Evolutionary conservation across 2,113 vertebrate species (phyloP).

Genomic region (Ophiodon elongatus): DNA sequence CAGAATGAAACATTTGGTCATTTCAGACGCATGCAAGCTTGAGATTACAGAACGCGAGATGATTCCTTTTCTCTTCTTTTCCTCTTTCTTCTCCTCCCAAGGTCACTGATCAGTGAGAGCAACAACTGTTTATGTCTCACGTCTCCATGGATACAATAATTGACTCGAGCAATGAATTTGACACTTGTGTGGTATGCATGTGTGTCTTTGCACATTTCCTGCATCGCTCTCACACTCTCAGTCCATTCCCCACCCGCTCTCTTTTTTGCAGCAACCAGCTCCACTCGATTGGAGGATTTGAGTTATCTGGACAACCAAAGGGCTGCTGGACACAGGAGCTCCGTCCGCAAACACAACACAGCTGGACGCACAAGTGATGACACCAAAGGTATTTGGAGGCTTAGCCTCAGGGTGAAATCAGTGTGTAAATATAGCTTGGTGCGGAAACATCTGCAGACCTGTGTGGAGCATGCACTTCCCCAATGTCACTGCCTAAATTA

Average conservation of each 20-base stretch:
- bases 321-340: conserved; percentile 88
- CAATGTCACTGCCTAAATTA: neutral
- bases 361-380: conserved; percentile 85
- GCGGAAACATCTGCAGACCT: conserved; percentile 33
- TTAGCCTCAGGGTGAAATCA: neutral
- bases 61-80: conserved; percentile 26
- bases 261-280: conserved; percentile 90
- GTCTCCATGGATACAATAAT: conserved; percentile 75
- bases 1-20: conserved; percentile 47
- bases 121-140: conserved; percentile 58
- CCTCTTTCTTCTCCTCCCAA: conserved; percentile 45
- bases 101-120: conserved; percentile 46
- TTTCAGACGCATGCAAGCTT: conserved; percentile 34
- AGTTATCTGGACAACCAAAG: conserved; percentile 92
- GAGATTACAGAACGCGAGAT: conserved; percentile 20
- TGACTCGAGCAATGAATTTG: conserved; percentile 47
- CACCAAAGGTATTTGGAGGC: conserved; percentile 86
- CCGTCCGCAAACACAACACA: conserved; percentile 91
- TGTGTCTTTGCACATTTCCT: conserved; percentile 49
- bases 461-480: neutral
- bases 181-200: conserved; percentile 52
- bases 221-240: conserved; percentile 48
- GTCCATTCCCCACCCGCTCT: conserved; percentile 25
- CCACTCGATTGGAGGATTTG: conserved; percentile 95
- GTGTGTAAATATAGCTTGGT: conserved; percentile 26